phyloP scores from a whole-genome alignment of 2,113 vertebrate species.

The Chrysochloris asiatica region DNA sequence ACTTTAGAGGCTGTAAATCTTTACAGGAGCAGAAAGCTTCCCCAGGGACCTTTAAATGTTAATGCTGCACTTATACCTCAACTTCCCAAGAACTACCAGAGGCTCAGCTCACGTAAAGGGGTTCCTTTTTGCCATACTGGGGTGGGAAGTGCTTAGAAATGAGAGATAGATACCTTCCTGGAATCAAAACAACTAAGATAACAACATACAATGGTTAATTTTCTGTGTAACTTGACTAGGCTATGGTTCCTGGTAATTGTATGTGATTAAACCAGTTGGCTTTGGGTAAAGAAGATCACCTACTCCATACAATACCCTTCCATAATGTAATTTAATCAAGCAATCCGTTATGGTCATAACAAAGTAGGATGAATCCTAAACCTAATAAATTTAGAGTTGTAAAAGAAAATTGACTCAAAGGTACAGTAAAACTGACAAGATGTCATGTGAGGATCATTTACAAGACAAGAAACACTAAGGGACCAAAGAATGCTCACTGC shows the following conservation, averaged over 20 bases:
- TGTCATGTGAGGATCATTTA: too few relatives aligned
- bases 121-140: neutral
- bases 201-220: neutral
- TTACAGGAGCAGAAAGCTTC: too few relatives aligned
- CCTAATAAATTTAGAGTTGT: too few relatives aligned
- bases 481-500: too few relatives aligned
- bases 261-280: neutral
- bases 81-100: neutral
- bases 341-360: neutral
- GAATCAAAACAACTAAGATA: neutral
- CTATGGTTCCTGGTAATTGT: neutral
- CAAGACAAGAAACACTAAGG: too few relatives aligned
- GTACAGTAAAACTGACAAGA: too few relatives aligned
- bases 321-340: neutral
- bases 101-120: neutral
- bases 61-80: neutral
- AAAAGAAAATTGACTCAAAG: too few relatives aligned
- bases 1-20: too few relatives aligned
- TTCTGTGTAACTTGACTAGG: neutral
- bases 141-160: neutral
- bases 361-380: neutral
- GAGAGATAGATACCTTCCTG: neutral
- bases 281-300: neutral
- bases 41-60: neutral
- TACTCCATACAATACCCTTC: too few relatives aligned